Conservation (phyloP, 2,797 vertebrate genomes). For the Pangasius krempfi region DNA sequence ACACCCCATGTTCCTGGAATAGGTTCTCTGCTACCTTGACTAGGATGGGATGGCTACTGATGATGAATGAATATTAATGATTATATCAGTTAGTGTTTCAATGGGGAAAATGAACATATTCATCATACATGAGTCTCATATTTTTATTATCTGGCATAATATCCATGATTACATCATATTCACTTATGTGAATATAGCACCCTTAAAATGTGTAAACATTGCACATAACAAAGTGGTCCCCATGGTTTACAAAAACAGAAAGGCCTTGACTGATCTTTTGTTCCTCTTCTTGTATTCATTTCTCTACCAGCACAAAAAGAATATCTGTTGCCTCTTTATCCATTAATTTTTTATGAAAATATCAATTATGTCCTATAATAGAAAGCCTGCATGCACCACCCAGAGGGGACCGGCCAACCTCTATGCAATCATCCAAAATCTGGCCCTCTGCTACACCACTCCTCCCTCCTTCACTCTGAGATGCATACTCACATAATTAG, state of each 20-base stretch:
- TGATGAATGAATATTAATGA: neutral
- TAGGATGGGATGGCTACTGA: neutral
- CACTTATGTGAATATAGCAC: neutral
- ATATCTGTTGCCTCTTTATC: conserved; percentile 66
- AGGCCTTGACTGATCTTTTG: conserved; percentile 44
- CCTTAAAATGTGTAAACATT: neutral
- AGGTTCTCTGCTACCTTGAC: neutral
- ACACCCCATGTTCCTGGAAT: neutral
- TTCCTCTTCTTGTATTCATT: conserved; percentile 57
- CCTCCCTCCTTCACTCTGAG: conserved; percentile 53
- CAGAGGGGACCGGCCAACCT: conserved; percentile 66
- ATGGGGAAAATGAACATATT: neutral
- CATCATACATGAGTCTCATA: too few relatives aligned
- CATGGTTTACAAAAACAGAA: conserved; percentile 5
- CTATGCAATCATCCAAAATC: conserved; percentile 74
- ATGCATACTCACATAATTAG: conserved; percentile 75
- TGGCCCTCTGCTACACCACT: conserved; percentile 58
- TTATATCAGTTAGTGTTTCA: neutral
- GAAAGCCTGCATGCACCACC: conserved; percentile 68
- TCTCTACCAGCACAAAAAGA: conserved; percentile 68
- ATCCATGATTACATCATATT: neutral
- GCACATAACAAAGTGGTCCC: conserved; percentile 11
- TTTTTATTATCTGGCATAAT: neutral
- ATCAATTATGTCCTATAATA: conserved; percentile 85
- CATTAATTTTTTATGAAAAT: conserved; percentile 76